Conservation (phyloP, 2,113 vertebrate species). For the Uropsilus gracilis region DNA sequence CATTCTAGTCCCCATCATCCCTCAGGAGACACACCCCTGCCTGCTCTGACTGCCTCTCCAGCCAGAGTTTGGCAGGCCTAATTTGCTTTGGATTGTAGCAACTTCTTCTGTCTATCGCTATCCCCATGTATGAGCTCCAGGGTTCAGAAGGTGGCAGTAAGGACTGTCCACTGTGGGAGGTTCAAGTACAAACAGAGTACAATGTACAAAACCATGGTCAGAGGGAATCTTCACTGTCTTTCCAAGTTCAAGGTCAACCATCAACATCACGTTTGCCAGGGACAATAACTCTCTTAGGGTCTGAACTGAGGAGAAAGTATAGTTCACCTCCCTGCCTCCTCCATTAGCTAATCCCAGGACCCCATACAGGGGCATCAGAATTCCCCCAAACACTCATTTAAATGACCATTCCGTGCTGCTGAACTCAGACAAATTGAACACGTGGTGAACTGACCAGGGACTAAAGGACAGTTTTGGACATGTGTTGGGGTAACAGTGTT, state of each 20-base stretch:
- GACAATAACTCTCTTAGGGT: neutral
- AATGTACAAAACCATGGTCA: neutral
- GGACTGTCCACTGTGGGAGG: neutral
- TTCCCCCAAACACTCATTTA: neutral
- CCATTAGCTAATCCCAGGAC: neutral
- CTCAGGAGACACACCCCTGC: neutral
- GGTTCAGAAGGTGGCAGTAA: neutral
- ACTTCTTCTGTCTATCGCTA: neutral
- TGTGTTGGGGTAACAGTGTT: no score
- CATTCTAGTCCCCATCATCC: neutral
- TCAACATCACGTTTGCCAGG: fast-evolving
- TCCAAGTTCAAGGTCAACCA: fast-evolving
- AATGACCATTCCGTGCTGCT: no score
- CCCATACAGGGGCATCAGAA: neutral
- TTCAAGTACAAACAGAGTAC: neutral
- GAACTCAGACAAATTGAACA: no score
- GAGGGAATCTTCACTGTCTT: neutral
- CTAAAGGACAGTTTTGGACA: no score
- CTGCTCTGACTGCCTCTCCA: no score
- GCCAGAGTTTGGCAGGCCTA: neutral
- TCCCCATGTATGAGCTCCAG: neutral
- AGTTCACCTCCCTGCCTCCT: no score
- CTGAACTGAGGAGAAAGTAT: neutral
- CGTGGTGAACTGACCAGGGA: no score
- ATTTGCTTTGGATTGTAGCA: neutral